Base-by-base conservation (phyloP, 2,113 vertebrate genomes). In the Callorhinus ursinus region DNA sequence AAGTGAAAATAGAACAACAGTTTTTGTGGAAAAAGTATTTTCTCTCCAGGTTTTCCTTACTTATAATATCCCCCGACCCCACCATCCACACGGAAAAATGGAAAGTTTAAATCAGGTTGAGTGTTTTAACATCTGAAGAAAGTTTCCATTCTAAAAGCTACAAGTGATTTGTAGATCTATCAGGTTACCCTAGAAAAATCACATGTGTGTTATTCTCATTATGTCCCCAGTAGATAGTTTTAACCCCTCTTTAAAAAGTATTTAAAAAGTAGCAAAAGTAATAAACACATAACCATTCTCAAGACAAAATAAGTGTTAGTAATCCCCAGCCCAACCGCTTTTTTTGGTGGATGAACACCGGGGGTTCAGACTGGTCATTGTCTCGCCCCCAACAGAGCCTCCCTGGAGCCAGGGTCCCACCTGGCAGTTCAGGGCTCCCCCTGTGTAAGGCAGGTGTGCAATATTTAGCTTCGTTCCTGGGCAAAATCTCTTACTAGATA, bases 1-100 rank as follows among this genome's bases (percentile, higher is more conserved):
- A 65, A 92, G 61, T 76, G 51, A 95, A 92, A 85, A 84, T 26
- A 18, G 67, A 87, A 39, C 14, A 12, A 12, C 33, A 49, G 31
- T 14, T 51, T 91, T 76, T 69, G 26, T 33, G 21, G 72, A 55
- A 90, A 93, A 57, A 77, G 15, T 19, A 76, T 63, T 89, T 89
- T 67, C 61, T 49, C 13, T 74, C 26, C 49, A 90, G 24, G 49
- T 90, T 92, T 91, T 53, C 67, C 11, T 46, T 53, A 90, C n/a
- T 74, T 36, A 28, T 31, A 16, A 49, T 77, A 8, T 31, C 42
- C 42, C 7, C 74, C 36, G 11, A 4, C 26, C 26, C 42, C 33
- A 21, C 42, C 26, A 77, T 53, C 13, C 13, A 39, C 59, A 24
- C 71, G n/a, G 55, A 18, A 59, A 77, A 72, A 22, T n/a, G 5